These are phyloP conservation scores for Eilema sororculum DNA, from an alignment of 2,888 invertebrate genomes.

Conservation along the genomic window DNA sequence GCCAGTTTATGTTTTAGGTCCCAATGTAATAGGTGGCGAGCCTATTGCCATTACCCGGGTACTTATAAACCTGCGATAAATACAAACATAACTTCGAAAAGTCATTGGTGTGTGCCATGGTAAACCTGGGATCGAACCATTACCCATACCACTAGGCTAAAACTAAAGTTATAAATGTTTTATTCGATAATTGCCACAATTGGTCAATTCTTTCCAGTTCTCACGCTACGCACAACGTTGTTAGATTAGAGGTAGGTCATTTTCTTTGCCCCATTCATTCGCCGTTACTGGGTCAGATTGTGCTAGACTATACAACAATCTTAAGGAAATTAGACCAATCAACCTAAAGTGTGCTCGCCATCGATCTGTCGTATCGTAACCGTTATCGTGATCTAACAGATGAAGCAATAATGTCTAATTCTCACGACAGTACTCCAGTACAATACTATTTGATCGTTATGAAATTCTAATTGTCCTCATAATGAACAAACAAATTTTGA, in stretches of 20 bases:
- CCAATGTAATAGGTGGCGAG: too few relatives aligned
- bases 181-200: constrained; percentile 41
- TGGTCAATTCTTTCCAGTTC: constrained; percentile 58
- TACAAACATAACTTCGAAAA: too few relatives aligned
- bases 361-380: constrained; percentile 49
- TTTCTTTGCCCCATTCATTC: constrained; percentile 63
- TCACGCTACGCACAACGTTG: constrained; percentile 50
- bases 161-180: constrained; percentile 16
- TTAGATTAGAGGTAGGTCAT: constrained; percentile 46
- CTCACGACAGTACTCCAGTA: constrained; percentile 62
- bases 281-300: constrained; percentile 45
- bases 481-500: constrained; percentile 39
- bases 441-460: constrained; percentile 53
- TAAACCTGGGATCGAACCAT: too few relatives aligned
- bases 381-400: constrained; percentile 60
- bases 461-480: constrained; percentile 61
- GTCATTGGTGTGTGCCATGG: too few relatives aligned
- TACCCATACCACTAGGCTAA: too few relatives aligned
- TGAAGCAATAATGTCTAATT: constrained; percentile 63
- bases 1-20: too few relatives aligned
- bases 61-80: too few relatives aligned
- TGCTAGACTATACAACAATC: constrained; percentile 52
- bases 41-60: too few relatives aligned
- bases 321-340: constrained; percentile 61
- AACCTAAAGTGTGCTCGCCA: constrained; percentile 51